phyloP scores from a whole-genome alignment of 2,113 vertebrate genomes.

The Zosterops hypoxanthus region DNA sequence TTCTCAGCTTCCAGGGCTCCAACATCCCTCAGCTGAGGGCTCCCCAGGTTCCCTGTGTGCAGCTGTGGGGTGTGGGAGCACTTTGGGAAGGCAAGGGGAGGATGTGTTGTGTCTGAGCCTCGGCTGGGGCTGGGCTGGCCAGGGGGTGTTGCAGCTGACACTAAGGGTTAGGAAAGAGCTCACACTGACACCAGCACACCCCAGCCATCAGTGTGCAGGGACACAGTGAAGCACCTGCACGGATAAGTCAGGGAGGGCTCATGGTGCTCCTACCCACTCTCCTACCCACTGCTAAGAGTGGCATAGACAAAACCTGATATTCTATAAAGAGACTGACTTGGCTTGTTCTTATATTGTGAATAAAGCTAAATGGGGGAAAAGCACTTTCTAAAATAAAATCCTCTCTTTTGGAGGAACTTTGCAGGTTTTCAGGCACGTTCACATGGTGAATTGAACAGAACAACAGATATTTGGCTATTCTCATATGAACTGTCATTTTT shows the following conservation, averaged over 20 bases:
- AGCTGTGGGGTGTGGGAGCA: not conserved
- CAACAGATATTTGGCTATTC: not conserved
- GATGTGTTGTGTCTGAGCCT: not conserved
- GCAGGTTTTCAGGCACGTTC: not conserved
- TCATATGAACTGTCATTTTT: not conserved
- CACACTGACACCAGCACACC: not conserved
- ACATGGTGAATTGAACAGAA: not conserved
- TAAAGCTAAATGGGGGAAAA: not conserved
- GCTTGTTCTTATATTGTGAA: not conserved
- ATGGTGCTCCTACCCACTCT: conserved; percentile 10
- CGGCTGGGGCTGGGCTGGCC: not conserved
- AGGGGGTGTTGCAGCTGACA: not conserved
- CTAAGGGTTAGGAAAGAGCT: not conserved
- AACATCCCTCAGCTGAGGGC: not conserved
- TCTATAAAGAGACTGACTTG: not conserved
- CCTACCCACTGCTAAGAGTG: not conserved
- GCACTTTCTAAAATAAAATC: not conserved
- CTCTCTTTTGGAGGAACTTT: not conserved
- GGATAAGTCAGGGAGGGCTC: not conserved
- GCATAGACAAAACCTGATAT: not conserved
- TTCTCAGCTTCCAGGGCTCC: no score
- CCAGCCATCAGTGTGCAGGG: not conserved
- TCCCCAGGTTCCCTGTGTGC: rapidly evolving
- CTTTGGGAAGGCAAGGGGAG: rapidly evolving
- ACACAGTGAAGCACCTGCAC: not conserved